These are phyloP conservation scores for Sebastes trivittatus DNA, from an alignment of 2,797 vertebrate genomes.

Conservation along the genomic window DNA sequence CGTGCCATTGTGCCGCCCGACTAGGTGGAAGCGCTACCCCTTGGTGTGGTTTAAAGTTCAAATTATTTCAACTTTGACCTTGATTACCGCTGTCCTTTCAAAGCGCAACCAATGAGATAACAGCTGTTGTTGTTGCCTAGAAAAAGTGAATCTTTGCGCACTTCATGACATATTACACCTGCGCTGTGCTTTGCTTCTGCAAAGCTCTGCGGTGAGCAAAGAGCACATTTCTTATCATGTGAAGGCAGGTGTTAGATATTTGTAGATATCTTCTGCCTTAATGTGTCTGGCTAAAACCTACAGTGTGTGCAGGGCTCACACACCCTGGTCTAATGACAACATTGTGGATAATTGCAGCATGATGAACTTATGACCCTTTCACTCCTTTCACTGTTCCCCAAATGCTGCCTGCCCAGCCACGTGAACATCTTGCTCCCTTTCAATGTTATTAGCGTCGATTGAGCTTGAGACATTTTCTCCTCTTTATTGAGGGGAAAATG, in stretches of 20 bases:
- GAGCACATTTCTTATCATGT: too few species aligned
- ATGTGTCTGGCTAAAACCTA: background rate
- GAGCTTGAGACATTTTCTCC: constrained; percentile 52
- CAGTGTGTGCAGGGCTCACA: background rate
- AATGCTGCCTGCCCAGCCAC: constrained; percentile 16
- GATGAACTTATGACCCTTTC: constrained; percentile 42
- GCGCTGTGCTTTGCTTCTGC: too few species aligned
- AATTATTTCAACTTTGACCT: too few species aligned
- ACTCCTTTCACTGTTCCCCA: background rate
- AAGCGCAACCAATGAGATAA: too few species aligned
- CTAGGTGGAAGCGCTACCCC: too few species aligned
- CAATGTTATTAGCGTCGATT: constrained; percentile 34
- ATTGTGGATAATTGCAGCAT: constrained; percentile 15
- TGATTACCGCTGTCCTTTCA: too few species aligned
- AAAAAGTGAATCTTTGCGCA: too few species aligned
- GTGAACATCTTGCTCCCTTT: constrained; percentile 18
- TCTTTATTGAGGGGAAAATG: constrained; percentile 57
- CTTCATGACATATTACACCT: too few species aligned
- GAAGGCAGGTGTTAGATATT: background rate
- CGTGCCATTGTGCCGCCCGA: background rate
- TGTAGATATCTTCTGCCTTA: background rate
- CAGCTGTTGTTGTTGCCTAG: too few species aligned
- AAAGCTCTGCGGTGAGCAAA: too few species aligned
- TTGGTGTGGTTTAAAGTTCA: too few species aligned
- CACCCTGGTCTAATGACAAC: background rate